Evolutionary conservation across 1,140 invertebrate genomes (phyloP), one percentile per base, ranked within the genome.

Genomic region (Pseudomyrmex cubaensis): DNA sequence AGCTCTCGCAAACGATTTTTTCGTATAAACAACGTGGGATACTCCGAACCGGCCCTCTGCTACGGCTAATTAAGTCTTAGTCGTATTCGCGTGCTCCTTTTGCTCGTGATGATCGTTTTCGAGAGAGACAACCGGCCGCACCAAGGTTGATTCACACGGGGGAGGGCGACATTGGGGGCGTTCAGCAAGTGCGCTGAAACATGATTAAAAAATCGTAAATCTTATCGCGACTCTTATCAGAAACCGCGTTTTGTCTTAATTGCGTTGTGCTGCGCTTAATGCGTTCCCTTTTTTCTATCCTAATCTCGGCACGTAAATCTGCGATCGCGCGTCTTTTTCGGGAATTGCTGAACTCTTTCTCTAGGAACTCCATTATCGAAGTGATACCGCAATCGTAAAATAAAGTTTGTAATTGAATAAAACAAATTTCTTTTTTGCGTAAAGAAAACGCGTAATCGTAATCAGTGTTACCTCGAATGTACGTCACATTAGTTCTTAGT

Each of bases 1-100:
- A 35, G 84, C 86, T 85, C 82, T 88, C 90, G 89, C 88, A 87
- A 90, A 89, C 91, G 91, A 91, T 90, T 92, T 90, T 87, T 90
- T 92, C 89, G 90, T 92, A 35, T 35, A 35, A 91, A 89, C 83
- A 78, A 88, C 84, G 87, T 78, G 50, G 64, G 69, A 82, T 85
- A 90, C 85, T 85, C 85, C 69, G 82, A 80, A 73, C 69, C 77
- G 69, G 74, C 74, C 67, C 83, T 48, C 48, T 10, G 85, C 75
- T 59, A 72, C 52, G 64, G 75, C 86, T 91, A 90, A 90, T 91
- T 89, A 90, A 91, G 86, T 90, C 88, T 90, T 89, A 83, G 78
- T 86, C 63, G 83, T 69, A 84, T 85, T 84, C 67, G 56, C 67
- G 56, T 80, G 62, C 66, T 89, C 63, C 57, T 88, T 89, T 86